Base-by-base conservation (phyloP, 2,888 invertebrate genomes). In the Drosophila bunnanda region DNA sequence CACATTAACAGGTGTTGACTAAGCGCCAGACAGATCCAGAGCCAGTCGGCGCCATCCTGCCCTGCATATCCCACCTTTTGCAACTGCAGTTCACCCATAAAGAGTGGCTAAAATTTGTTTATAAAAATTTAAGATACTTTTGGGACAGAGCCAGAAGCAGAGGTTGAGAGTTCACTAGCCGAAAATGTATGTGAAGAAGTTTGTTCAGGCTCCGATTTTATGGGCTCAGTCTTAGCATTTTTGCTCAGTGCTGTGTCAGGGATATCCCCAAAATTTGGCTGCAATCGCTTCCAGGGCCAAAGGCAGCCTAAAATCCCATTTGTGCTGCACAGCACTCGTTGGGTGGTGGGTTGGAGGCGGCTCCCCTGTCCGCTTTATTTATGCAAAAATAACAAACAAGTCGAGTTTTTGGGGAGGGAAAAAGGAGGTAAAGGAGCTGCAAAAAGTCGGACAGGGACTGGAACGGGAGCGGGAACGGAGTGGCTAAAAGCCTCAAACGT, bases 1-100 rank as follows among this genome's bases (percentile, higher is more conserved):
- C 77, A 89, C 83, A 89, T 83, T 88, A 89, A 86, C 84, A 89
- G 89, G 84, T 84, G 84, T 84, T 89, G 84, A 88, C 89, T 89
- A 89, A 89, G 88, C 88, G 70, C 69, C 70, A 66, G 48, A 55
- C 68, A 71, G 52, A 62, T 61, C 55, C 48, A 32, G 36, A 32
- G 39, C 50, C 44, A 56, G 22, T 17, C 38, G 39, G 32, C 36
- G 39, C 50, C 44, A 56, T 34, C 22, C 38, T 43, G 32, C 36
- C 39, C 22, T 4, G 48, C 30, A 48, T 10, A 15, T 25, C 9
- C 53, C 52, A 32, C 48, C 58, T 20, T 15, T 10, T 36, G 64
- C 68, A 61, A 62, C 43, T 64, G 64, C 67, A 76, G 65, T 70
- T 56, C 38, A 50, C 43, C 44, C 60, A 56, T 67, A 71, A 74